Evolutionary conservation across 2,113 vertebrate genomes (phyloP).

Genomic region (Pygoscelis adeliae): DNA sequence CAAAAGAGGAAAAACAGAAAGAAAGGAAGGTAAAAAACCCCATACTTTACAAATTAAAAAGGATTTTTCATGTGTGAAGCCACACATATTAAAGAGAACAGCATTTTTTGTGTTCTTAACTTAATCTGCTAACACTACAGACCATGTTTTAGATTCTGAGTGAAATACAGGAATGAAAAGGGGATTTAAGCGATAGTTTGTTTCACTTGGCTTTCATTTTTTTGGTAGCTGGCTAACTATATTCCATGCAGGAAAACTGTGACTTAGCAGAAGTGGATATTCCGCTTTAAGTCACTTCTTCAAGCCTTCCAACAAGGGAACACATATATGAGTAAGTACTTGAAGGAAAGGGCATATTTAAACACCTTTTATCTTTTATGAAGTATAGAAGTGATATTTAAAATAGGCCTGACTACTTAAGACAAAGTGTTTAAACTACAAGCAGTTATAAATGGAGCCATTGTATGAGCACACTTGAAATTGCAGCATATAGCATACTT

Average conservation of each 20-base stretch:
- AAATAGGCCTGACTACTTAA: not conserved
- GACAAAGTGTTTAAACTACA: not conserved
- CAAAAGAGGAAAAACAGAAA: not conserved
- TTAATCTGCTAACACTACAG: not conserved
- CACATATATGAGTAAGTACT: not conserved
- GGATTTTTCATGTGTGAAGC: not conserved
- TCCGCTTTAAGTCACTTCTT: not conserved
- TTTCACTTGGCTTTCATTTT: not conserved
- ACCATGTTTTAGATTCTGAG: fast-evolving
- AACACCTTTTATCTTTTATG: not conserved
- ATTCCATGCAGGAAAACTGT: not conserved
- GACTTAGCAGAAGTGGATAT: not conserved
- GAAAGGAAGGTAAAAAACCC: not conserved
- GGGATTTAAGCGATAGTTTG: not conserved
- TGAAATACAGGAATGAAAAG: not conserved
- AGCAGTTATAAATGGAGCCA: slow-evolving; percentile 3
- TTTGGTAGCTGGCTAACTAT: not conserved
- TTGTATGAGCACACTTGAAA: not conserved
- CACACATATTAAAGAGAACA: not conserved
- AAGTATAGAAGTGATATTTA: not conserved
- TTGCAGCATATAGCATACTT: not conserved
- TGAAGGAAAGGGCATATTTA: not conserved
- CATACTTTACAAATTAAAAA: not conserved
- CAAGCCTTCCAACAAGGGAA: not conserved
- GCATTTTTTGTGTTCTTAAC: not conserved